A percentile compares a stretch with the other conserved stretches of the same genome.
Conservation (phyloP, 2,113 vertebrate genomes). For the Cephalopterus ornatus region DNA sequence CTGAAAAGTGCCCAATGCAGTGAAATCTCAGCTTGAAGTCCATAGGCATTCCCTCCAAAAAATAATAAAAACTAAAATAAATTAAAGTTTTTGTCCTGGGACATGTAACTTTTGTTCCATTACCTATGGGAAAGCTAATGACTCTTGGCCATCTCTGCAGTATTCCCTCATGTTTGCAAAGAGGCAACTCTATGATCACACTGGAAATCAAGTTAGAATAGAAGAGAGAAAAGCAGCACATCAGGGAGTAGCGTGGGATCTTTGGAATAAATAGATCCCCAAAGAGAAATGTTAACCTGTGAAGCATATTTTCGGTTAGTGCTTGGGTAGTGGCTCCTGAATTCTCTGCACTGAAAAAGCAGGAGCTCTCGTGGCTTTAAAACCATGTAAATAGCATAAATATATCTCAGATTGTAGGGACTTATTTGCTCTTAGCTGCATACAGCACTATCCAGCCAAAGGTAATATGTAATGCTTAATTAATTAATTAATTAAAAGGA, state of each 20-base stretch:
- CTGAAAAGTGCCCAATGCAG: accelerated
- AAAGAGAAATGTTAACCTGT: neutral
- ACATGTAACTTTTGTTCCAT: neutral
- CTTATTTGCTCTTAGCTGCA: neutral
- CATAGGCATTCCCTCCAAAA: neutral
- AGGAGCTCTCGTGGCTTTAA: neutral
- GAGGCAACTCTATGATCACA: neutral
- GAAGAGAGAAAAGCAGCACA: neutral
- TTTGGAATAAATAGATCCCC: neutral
- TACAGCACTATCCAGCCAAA: neutral
- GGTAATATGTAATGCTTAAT: neutral
- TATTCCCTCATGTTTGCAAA: neutral
- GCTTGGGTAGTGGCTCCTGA: neutral
- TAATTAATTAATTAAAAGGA: slow-evolving; percentile 6
- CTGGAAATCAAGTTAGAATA: neutral
- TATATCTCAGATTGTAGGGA: neutral
- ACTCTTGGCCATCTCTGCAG: neutral
- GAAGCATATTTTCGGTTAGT: neutral
- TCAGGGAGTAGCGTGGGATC: neutral
- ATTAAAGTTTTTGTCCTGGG: accelerated
- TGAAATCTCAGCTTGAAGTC: neutral
- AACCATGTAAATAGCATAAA: neutral
- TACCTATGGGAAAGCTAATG: neutral
- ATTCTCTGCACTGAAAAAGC: neutral
- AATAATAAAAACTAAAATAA: neutral